Evolutionary conservation across 2,888 invertebrate genomes (phyloP).

Genomic region (Mylabris sibirica): DNA sequence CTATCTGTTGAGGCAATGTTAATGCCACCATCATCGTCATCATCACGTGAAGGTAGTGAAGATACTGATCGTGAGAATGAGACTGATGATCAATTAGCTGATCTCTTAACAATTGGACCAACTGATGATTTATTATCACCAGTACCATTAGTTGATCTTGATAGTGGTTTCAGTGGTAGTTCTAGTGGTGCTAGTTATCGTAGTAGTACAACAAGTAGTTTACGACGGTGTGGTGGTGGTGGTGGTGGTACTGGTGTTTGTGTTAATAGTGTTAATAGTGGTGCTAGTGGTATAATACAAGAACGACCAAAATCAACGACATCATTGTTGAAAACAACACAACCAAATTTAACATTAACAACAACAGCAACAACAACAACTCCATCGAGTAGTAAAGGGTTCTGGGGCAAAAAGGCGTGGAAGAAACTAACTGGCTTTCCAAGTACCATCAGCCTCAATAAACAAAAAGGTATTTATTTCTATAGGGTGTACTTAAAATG

Average conservation of each 20-base stretch:
- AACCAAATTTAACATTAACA: conserved; percentile 22
- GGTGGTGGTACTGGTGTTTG: conserved; percentile 83
- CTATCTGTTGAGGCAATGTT: conserved; percentile 88
- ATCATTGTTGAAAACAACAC: conserved; percentile 15
- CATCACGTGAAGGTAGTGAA: conserved; percentile 66
- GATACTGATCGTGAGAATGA: conserved; percentile 70
- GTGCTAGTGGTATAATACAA: too few species aligned
- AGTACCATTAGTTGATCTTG: conserved; percentile 70
- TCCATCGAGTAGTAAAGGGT: conserved; percentile 60
- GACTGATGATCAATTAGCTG: conserved; percentile 70
- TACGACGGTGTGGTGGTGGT: conserved; percentile 67
- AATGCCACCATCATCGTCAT: conserved; percentile 72
- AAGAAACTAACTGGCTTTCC: conserved; percentile 79
- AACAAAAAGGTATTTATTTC: conserved; percentile 66
- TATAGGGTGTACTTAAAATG: not conserved
- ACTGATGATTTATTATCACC: conserved; percentile 78
- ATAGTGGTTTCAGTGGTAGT: conserved; percentile 85
- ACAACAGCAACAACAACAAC: conserved; percentile 42
- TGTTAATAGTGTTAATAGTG: conserved; percentile 74
- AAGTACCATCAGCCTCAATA: conserved; percentile 74
- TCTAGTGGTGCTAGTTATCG: conserved; percentile 81
- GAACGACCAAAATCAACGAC: conserved; percentile 58
- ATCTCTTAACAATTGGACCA: conserved; percentile 73
- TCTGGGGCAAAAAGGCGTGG: conserved; percentile 82
- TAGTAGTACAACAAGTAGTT: conserved; percentile 67